phyloP scores from a whole-genome alignment of 2,113 vertebrate species.

The Himantopus leucocephalus region DNA sequence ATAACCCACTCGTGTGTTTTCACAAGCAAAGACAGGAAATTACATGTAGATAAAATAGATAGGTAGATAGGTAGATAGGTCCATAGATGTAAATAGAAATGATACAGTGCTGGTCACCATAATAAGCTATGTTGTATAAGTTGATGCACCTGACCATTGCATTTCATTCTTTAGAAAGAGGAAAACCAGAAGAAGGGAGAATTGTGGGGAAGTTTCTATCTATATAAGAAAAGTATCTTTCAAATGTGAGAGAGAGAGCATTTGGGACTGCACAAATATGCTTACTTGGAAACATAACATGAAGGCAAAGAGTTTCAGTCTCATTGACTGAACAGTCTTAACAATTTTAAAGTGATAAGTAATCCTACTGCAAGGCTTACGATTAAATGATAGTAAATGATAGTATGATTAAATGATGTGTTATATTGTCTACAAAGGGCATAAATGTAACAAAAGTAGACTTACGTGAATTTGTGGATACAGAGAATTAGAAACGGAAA shows the following conservation, averaged over 20 bases:
- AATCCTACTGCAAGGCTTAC: background rate
- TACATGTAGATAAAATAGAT: background rate
- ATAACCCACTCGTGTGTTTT: background rate
- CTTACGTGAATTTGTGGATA: background rate
- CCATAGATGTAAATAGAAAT: background rate
- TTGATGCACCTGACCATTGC: background rate
- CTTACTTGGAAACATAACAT: background rate
- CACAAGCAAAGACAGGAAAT: background rate
- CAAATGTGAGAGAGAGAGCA: background rate
- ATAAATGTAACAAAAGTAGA: background rate
- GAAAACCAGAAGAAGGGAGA: background rate
- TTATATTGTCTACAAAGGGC: background rate
- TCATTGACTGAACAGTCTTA: background rate
- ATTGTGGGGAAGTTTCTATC: background rate
- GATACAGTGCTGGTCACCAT: background rate
- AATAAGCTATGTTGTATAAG: background rate
- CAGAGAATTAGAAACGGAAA: background rate
- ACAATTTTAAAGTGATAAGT: background rate
- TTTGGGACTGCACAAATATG: background rate
- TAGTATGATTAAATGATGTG: background rate
- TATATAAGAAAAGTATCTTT: background rate
- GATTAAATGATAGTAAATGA: background rate
- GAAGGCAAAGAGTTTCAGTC: background rate
- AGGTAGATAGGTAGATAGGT: background rate
- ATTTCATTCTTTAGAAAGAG: background rate